Conservation (phyloP, 1,140 invertebrate genomes). For the Sycophaga agraensis region DNA sequence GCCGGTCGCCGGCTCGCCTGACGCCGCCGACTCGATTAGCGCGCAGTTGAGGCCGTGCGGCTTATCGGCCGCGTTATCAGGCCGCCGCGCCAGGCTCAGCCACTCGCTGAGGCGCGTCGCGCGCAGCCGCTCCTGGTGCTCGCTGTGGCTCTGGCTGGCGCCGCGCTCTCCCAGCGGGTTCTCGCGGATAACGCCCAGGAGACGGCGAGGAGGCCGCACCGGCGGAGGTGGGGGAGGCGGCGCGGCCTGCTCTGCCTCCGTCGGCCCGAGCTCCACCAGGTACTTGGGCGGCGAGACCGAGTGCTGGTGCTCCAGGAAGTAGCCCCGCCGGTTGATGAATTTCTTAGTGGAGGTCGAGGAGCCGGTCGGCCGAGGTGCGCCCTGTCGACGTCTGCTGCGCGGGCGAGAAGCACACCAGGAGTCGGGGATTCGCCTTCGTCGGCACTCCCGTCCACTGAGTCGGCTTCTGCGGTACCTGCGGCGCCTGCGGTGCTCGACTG, state of each 20-base stretch:
- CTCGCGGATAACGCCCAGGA: background rate
- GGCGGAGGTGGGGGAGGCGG: conserved; percentile 11
- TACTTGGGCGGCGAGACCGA: conserved; percentile 43
- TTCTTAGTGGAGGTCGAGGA: conserved; percentile 70
- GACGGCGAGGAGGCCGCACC: background rate
- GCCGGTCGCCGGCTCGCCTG: conserved; percentile 17
- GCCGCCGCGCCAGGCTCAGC: conserved; percentile 54
- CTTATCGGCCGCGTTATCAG: conserved; percentile 5
- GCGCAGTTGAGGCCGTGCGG: background rate
- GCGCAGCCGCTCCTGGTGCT: conserved; percentile 47
- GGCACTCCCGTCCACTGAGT: conserved; percentile 61
- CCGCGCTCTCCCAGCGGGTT: too few species aligned
- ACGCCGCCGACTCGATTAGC: background rate
- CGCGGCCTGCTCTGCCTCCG: background rate
- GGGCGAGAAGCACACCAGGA: conserved; percentile 71
- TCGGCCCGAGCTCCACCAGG: conserved; percentile 32
- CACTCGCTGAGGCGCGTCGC: conserved; percentile 58
- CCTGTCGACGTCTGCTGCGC: conserved; percentile 64
- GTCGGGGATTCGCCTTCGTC: conserved; percentile 60
- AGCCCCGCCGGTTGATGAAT: conserved; percentile 64
- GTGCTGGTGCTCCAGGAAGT: conserved; percentile 54
- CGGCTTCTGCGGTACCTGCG: too few species aligned
- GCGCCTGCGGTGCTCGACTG: too few species aligned
- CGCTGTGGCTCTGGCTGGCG: background rate
- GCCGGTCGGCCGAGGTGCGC: conserved; percentile 58